Conservation (phyloP, 2,113 vertebrate species). For the Tenebrosternarchus preto region DNA sequence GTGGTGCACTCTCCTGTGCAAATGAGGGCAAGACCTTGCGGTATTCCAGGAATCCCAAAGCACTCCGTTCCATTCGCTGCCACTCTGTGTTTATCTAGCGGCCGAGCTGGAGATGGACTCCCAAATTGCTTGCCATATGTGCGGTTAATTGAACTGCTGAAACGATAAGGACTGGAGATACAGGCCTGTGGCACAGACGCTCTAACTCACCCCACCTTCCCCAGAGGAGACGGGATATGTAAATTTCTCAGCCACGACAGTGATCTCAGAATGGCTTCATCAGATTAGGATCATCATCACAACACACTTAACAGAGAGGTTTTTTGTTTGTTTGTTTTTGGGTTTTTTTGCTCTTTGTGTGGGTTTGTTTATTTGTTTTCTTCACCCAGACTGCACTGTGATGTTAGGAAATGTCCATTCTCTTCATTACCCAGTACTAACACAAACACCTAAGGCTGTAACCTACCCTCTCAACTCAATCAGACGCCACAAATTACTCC, state of each 20-base stretch:
- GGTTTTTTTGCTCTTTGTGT: too few species aligned
- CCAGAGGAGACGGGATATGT: constrained; percentile 28
- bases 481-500: constrained; percentile 56
- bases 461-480: constrained; percentile 54
- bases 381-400: not conserved
- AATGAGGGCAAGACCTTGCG: constrained; percentile 75
- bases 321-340: not conserved
- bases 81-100: constrained; percentile 45
- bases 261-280: not conserved
- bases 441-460: constrained; percentile 52
- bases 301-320: not conserved
- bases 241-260: not conserved
- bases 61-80: constrained; percentile 58
- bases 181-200: constrained; percentile 6
- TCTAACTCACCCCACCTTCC: not conserved
- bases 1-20: constrained; percentile 70
- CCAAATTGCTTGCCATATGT: constrained; percentile 47
- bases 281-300: not conserved
- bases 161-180: constrained; percentile 41
- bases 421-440: not conserved
- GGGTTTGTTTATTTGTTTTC: not conserved
- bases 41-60: constrained; percentile 70
- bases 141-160: constrained; percentile 53
- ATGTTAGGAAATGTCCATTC: not conserved
- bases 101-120: constrained; percentile 45